These are phyloP conservation scores for Coecobrya sp. DNA, from an alignment of 2,888 invertebrate genomes.

Conservation along the genomic window DNA sequence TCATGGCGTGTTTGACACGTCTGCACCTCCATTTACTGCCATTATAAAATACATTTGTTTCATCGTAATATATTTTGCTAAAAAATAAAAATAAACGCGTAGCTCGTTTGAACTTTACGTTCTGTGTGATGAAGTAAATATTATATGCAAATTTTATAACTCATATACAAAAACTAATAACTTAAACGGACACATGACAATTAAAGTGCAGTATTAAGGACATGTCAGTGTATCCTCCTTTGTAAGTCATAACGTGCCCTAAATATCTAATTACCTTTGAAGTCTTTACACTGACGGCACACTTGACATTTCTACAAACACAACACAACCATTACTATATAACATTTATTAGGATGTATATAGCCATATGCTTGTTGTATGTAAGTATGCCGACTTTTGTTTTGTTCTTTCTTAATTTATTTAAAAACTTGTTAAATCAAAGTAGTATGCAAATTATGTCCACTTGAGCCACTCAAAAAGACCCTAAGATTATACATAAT, in stretches of 20 bases:
- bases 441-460: neutral
- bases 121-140: neutral
- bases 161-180: constrained; percentile 12
- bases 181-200: constrained; percentile 7
- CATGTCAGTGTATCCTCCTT: neutral
- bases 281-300: neutral
- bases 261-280: constrained; percentile 42
- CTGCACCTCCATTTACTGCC: constrained; percentile 34
- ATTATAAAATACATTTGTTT: constrained; percentile 17
- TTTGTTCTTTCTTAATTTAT: neutral
- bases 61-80: neutral
- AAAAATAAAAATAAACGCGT: neutral
- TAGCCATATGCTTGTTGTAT: neutral
- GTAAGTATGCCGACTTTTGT: neutral
- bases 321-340: neutral
- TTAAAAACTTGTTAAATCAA: neutral
- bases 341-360: neutral
- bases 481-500: neutral
- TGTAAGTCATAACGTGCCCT: neutral
- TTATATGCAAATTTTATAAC: constrained; percentile 11
- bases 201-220: neutral
- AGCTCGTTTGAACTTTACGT: neutral
- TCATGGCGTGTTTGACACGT: constrained; percentile 76
- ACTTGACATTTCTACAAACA: neutral
- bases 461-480: neutral